Evolutionary conservation across 2,113 vertebrate species (phyloP).

Genomic region (Emydura subglobosa): DNA sequence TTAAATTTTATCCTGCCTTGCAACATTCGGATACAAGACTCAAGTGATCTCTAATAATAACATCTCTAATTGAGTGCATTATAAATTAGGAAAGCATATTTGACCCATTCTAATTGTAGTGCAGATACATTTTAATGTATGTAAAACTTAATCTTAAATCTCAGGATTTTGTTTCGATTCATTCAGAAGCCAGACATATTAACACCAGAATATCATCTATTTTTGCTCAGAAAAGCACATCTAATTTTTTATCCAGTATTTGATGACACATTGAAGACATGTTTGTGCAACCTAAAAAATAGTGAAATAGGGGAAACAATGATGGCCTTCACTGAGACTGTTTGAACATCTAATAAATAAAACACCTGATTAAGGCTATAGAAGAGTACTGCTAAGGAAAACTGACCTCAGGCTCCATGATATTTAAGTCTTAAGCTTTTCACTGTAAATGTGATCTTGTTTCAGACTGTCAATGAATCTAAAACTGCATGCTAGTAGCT

Average conservation of each 20-base stretch:
- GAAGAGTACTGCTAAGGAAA: slow-evolving; percentile 83
- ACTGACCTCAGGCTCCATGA: slow-evolving; percentile 83
- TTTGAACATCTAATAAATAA: slow-evolving; percentile 77
- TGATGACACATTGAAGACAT: not conserved
- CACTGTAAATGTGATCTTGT: slow-evolving; percentile 85
- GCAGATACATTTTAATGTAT: not conserved
- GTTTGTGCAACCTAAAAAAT: not conserved
- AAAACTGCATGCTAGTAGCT: slow-evolving; percentile 75
- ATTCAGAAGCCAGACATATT: not conserved
- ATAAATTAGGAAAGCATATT: not conserved
- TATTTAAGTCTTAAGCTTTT: slow-evolving; percentile 84
- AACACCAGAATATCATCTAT: rapidly evolving
- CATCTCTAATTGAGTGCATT: not conserved
- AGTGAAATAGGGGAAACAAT: slow-evolving; percentile 19
- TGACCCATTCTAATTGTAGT: not conserved
- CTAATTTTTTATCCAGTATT: not conserved
- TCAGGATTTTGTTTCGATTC: not conserved
- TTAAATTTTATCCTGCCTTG: rapidly evolving
- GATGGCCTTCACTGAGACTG: slow-evolving; percentile 63
- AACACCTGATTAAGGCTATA: slow-evolving; percentile 71
- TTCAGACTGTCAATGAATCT: slow-evolving; percentile 83
- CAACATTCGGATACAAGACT: not conserved
- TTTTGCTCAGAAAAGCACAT: not conserved
- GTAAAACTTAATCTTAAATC: not conserved
- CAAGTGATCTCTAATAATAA: rapidly evolving